These are phyloP conservation scores for Anastatus disparis DNA, from an alignment of 1,140 invertebrate genomes.

Conservation along the genomic window DNA sequence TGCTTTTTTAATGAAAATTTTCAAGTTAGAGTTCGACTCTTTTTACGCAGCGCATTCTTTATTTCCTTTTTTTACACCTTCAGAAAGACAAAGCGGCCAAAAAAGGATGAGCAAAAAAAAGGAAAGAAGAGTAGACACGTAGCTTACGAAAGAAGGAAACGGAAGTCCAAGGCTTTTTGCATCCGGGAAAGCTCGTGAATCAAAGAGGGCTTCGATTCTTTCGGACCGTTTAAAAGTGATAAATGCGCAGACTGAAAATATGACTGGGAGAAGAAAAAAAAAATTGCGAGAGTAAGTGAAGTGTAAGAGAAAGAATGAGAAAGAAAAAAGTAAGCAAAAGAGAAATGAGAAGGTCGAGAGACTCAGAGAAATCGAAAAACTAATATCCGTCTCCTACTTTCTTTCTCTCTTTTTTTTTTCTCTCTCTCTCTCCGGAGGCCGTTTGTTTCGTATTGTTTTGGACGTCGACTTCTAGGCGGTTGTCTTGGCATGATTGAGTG, in stretches of 20 bases:
- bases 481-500: constrained; percentile 62
- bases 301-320: constrained; percentile 38
- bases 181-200: constrained; percentile 48
- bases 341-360: constrained; percentile 18
- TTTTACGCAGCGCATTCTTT: background rate
- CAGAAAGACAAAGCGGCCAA: background rate
- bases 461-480: constrained; percentile 52
- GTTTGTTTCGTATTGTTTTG: constrained; percentile 66
- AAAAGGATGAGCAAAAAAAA: background rate
- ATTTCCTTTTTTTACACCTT: background rate
- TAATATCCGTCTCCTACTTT: constrained; percentile 66
- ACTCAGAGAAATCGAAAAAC: constrained; percentile 63
- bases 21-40: too few species aligned
- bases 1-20: constrained; percentile 12
- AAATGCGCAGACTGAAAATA: constrained; percentile 60
- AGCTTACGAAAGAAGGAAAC: too few species aligned
- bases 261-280: too few species aligned
- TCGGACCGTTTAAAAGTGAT: constrained; percentile 62
- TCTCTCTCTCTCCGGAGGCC: constrained; percentile 55
- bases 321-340: too few species aligned
- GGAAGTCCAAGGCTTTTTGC: constrained; percentile 51
- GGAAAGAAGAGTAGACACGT: too few species aligned
- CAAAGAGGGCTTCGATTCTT: constrained; percentile 49
- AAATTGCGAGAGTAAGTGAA: constrained; percentile 57
- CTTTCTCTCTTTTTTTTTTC: too few species aligned